Conservation (phyloP, 2,113 vertebrate genomes). For the Catharus fuscescens region DNA sequence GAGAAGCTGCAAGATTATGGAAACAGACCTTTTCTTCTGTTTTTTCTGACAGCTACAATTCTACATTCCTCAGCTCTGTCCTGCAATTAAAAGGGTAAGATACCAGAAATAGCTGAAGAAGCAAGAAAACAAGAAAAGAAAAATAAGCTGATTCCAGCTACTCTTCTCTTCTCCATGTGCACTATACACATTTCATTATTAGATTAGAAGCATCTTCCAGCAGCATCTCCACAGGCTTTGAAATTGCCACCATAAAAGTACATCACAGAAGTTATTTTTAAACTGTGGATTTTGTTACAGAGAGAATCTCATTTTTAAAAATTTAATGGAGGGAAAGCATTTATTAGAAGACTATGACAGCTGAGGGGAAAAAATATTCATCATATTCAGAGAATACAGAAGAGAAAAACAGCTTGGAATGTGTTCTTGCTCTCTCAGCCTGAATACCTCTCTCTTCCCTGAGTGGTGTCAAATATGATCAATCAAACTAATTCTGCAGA, state of each 20-base stretch:
- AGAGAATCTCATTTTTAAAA: slow-evolving; percentile 36
- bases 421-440: slow-evolving; percentile 25
- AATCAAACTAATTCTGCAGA: slow-evolving; percentile 50
- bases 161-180: background rate
- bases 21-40: slow-evolving; percentile 30
- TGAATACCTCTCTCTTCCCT: slow-evolving; percentile 7
- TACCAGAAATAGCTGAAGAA: slow-evolving; percentile 38
- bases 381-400: background rate
- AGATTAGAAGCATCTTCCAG: slow-evolving; percentile 15
- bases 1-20: background rate
- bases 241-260: slow-evolving; percentile 59
- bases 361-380: slow-evolving; percentile 22
- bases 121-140: slow-evolving; percentile 14
- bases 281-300: background rate
- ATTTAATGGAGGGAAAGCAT: slow-evolving; percentile 31
- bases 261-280: slow-evolving; percentile 55
- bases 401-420: slow-evolving; percentile 37
- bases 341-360: slow-evolving; percentile 44
- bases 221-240: slow-evolving; percentile 25
- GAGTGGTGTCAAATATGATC: slow-evolving; percentile 49
- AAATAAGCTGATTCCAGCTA: slow-evolving; percentile 18
- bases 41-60: slow-evolving; percentile 42
- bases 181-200: slow-evolving; percentile 6
- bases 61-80: background rate
- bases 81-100: slow-evolving; percentile 4